phyloP scores from a whole-genome alignment of 2,797 vertebrate species.

The Muraenolepis orangiensis region DNA sequence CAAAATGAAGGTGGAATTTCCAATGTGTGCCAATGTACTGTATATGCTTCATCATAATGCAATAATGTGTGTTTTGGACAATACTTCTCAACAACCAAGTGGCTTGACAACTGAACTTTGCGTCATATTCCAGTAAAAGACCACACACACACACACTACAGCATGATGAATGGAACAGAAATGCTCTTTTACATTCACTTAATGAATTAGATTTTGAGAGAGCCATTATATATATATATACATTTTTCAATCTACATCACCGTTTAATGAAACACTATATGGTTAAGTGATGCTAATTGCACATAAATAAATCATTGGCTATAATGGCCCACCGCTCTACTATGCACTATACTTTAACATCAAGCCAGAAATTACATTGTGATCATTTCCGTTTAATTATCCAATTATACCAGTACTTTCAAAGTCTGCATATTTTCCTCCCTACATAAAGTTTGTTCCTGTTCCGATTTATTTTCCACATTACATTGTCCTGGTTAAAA shows the following conservation, averaged over 20 bases:
- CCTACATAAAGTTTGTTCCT: slow-evolving; percentile 44
- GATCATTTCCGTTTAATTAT: slow-evolving; percentile 68
- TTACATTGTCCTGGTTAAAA: slow-evolving; percentile 43
- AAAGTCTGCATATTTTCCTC: slow-evolving; percentile 58
- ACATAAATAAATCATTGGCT: neutral
- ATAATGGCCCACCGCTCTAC: neutral
- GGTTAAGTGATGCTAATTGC: slow-evolving; percentile 16
- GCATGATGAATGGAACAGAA: neutral
- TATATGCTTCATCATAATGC: neutral
- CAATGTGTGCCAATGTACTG: neutral
- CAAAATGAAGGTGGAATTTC: neutral
- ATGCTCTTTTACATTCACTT: neutral
- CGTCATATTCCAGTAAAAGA: neutral
- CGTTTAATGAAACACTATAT: slow-evolving; percentile 55
- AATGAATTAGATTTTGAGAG: slow-evolving; percentile 55
- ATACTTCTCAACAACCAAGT: neutral
- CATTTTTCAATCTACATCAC: slow-evolving; percentile 21
- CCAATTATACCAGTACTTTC: slow-evolving; percentile 51
- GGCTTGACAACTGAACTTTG: neutral
- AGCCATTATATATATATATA: slow-evolving; percentile 7
- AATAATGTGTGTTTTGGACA: neutral
- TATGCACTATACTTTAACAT: slow-evolving; percentile 1
- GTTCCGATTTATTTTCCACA: slow-evolving; percentile 45
- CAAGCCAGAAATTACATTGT: slow-evolving; percentile 44
- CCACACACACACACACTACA: neutral